These are phyloP conservation scores for Coenonympha glycerion DNA, from an alignment of 2,888 invertebrate species.

Conservation along the genomic window DNA sequence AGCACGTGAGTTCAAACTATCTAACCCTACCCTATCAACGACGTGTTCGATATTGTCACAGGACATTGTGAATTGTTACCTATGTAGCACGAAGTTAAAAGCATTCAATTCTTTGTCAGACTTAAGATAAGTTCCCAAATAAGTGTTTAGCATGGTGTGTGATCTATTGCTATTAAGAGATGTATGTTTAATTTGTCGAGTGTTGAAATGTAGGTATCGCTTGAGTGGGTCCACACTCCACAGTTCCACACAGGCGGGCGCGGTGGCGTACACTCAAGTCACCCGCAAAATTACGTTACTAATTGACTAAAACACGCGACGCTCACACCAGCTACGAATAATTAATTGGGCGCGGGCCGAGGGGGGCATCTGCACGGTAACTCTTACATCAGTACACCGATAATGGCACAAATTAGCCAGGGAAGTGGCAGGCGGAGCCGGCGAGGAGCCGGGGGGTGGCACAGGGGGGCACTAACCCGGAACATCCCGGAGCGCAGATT, in stretches of 20 bases:
- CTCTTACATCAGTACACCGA: slow-evolving; percentile 77
- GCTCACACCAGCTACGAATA: slow-evolving; percentile 75
- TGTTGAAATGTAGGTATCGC: slow-evolving; percentile 50
- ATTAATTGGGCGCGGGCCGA: slow-evolving; percentile 71
- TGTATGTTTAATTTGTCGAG: slow-evolving; percentile 38
- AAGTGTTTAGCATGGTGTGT: too few relatives aligned
- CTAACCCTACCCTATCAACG: too few relatives aligned
- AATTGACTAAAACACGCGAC: slow-evolving; percentile 77
- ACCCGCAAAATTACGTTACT: slow-evolving; percentile 76
- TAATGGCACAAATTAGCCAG: slow-evolving; percentile 76
- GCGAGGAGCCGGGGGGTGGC: slow-evolving; percentile 34
- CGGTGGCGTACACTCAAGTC: slow-evolving; percentile 70
- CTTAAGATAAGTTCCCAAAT: too few relatives aligned
- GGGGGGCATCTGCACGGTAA: slow-evolving; percentile 70
- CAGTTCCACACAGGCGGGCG: too few relatives aligned
- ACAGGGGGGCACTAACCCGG: slow-evolving; percentile 70
- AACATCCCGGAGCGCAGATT: slow-evolving; percentile 76
- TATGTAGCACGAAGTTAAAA: too few relatives aligned
- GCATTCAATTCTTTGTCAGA: too few relatives aligned
- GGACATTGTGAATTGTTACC: not conserved
- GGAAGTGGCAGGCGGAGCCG: slow-evolving; percentile 67
- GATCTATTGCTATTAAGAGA: too few relatives aligned
- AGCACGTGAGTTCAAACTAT: slow-evolving; percentile 9
- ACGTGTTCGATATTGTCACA: not conserved
- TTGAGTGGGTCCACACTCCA: slow-evolving; percentile 51